Evolutionary conservation across 2,113 vertebrate genomes (phyloP).

Genomic region (Alexandromys fortis): DNA sequence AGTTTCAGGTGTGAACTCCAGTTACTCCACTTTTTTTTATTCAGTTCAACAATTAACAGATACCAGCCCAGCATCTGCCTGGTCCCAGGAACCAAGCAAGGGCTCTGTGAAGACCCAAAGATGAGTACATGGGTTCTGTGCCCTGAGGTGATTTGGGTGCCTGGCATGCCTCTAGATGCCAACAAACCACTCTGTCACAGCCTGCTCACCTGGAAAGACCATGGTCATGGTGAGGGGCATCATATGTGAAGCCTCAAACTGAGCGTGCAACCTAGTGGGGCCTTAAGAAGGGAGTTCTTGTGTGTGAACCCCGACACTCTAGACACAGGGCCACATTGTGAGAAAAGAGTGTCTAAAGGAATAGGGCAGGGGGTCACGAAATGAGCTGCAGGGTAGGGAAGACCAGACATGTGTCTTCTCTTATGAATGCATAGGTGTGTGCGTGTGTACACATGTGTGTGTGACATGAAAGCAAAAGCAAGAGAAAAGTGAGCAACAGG

Average conservation of each 20-base stretch:
- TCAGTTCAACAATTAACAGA: neutral
- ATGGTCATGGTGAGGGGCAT: neutral
- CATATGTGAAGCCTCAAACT: neutral
- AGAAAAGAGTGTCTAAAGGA: neutral
- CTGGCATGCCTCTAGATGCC: accelerated
- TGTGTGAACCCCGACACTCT: accelerated
- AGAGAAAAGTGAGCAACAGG: neutral
- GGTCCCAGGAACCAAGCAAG: accelerated
- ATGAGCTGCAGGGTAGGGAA: neutral
- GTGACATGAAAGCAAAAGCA: neutral
- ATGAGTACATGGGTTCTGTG: accelerated
- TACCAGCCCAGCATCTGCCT: neutral
- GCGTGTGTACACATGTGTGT: neutral
- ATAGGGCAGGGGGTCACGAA: neutral
- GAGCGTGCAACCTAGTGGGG: accelerated
- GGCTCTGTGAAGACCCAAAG: accelerated
- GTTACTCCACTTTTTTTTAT: neutral
- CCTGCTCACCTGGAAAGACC: neutral
- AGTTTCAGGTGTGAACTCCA: neutral
- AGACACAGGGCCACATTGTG: accelerated
- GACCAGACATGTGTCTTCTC: neutral
- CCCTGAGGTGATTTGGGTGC: accelerated
- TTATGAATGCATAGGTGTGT: too few relatives aligned
- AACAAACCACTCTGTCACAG: neutral
- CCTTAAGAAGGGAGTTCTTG: neutral